Conservation (phyloP, 2,113 vertebrate genomes). For the Sapayoa aenigma region DNA sequence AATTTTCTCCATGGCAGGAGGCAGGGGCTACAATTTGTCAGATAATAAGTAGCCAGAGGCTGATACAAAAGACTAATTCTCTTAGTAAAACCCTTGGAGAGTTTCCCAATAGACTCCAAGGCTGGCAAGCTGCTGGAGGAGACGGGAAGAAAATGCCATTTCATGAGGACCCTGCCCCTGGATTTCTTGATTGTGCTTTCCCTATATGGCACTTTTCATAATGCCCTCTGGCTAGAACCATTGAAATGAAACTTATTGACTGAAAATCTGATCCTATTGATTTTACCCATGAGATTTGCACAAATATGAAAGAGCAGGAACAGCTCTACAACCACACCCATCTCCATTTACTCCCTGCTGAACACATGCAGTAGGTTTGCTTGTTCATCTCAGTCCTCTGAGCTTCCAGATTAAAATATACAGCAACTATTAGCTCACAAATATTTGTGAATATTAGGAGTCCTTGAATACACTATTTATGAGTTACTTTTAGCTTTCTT, state of each 20-base stretch:
- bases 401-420: neutral
- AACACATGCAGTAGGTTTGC: neutral
- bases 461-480: neutral
- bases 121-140: neutral
- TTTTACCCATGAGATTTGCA: constrained; percentile 7
- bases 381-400: neutral
- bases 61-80: constrained; percentile 42
- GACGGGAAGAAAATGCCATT: neutral
- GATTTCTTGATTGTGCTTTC: constrained; percentile 9
- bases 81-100: constrained; percentile 25
- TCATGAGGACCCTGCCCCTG: neutral
- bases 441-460: neutral
- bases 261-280: constrained; percentile 54
- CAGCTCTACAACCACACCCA: neutral
- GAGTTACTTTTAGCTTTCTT: neutral
- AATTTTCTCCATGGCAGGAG: neutral
- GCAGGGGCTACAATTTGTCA: neutral
- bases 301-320: neutral
- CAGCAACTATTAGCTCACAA: neutral
- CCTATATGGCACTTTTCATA: neutral
- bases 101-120: neutral
- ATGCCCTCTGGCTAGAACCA: constrained; percentile 22
- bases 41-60: constrained; percentile 29
- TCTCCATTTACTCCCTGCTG: neutral
- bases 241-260: constrained; percentile 49